phyloP scores from a whole-genome alignment of 2,113 vertebrate species.

The Leucosticte australis region DNA sequence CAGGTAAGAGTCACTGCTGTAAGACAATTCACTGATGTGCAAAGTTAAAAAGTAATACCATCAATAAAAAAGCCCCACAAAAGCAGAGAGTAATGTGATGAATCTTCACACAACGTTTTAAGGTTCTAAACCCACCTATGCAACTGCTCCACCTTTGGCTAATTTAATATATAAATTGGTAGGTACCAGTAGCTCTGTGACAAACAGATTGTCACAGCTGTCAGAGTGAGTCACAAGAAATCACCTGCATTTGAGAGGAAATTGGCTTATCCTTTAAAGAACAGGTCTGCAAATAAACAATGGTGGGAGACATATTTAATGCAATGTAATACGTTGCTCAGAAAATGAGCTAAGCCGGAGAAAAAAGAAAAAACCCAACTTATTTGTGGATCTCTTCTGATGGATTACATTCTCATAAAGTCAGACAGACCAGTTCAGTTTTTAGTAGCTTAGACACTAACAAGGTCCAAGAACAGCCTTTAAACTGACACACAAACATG shows the following conservation, averaged over 20 bases:
- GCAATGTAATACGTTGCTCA: not conserved
- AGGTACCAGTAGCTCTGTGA: not conserved
- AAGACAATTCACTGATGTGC: not conserved
- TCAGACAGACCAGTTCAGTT: not conserved
- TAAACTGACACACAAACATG: not conserved
- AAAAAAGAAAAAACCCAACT: not conserved
- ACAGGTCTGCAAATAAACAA: not conserved
- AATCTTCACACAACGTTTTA: not conserved
- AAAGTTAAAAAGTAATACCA: not conserved
- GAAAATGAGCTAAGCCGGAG: not conserved
- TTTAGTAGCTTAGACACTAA: not conserved
- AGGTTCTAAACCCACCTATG: not conserved
- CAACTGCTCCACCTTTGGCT: not conserved
- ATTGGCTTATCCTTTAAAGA: not conserved
- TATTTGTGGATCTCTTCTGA: not conserved
- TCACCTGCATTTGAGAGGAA: not conserved
- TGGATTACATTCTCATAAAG: not conserved
- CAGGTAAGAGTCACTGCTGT: not conserved
- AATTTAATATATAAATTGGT: not conserved
- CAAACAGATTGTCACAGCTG: conserved; percentile 1
- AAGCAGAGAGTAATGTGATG: not conserved
- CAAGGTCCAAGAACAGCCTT: not conserved
- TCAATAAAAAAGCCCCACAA: fast-evolving
- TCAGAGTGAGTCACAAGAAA: not conserved
- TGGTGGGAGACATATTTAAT: not conserved